phyloP scores from a whole-genome alignment of 2,888 invertebrate species.

The Andricus quercusramuli region DNA sequence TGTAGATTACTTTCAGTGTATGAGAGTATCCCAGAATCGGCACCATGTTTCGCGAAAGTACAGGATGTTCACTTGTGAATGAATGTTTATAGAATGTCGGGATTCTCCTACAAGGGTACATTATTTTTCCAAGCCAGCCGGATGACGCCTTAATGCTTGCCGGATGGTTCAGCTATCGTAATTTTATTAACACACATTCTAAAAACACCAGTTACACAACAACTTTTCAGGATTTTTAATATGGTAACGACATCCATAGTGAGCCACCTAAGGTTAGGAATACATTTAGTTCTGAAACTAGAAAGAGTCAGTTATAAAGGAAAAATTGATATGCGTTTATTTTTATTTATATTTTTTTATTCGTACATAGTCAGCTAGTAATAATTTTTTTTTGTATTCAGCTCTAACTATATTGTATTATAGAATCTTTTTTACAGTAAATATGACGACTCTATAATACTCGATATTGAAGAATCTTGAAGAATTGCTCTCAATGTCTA shows the following conservation, averaged over 20 bases:
- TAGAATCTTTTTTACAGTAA: too few relatives aligned
- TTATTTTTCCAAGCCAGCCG: conserved; percentile 11
- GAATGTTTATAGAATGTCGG: conserved; percentile 36
- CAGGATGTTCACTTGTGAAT: conserved; percentile 34
- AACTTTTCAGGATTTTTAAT: not conserved
- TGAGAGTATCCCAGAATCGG: conserved; percentile 37
- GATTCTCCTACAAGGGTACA: conserved; percentile 2
- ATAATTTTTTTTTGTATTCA: too few relatives aligned
- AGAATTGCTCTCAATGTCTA: too few relatives aligned
- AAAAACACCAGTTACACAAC: not conserved
- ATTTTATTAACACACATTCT: conserved; percentile 25
- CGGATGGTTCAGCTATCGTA: not conserved
- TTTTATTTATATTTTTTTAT: too few relatives aligned
- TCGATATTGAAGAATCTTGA: too few relatives aligned
- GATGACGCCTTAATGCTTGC: conserved; percentile 29
- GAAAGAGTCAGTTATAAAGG: too few relatives aligned
- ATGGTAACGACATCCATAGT: not conserved
- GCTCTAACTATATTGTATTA: too few relatives aligned
- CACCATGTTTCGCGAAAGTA: conserved; percentile 27
- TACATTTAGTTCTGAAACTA: too few relatives aligned
- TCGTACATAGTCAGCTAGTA: too few relatives aligned
- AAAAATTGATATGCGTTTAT: too few relatives aligned
- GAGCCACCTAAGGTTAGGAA: too few relatives aligned
- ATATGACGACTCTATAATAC: too few relatives aligned
- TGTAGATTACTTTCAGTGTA: conserved; percentile 68